Evolutionary conservation across 1,140 invertebrate genomes (phyloP), one percentile per base, ranked within the genome.

Genomic region (Prorops nasuta): DNA sequence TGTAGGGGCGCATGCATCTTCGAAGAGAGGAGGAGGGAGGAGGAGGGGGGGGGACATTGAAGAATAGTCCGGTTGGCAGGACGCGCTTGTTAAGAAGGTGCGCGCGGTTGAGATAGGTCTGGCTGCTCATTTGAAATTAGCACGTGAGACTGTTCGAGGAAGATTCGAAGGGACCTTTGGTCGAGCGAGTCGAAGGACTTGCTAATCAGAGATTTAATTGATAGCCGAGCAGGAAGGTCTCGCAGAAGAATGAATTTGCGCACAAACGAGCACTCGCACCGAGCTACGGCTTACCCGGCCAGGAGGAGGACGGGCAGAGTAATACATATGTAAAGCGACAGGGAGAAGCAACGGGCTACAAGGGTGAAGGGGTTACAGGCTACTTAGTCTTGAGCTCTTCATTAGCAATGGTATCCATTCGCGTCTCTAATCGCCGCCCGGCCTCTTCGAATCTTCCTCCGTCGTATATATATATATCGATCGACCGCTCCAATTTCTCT

Each of bases 181-280:
- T 31, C 45, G 49, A 51, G 42, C 49, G 40, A 38, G 52, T 60
- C 44, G 59, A 59, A 63, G 54, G 55, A 52, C 42, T 64, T 51
- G 61, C 68, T 73, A 71, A 71, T 71, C 68, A 68, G 60, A 69
- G 65, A 72, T 73, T 68, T 67, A 73, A 72, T 71, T 73, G 69
- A 73, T 73, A 66, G 51, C 54, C 52, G 42, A 66, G 61, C 66
- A 68, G 55, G 64, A 65, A 53, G 38, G 57, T 58, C 58, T 49
- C 56, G 63, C 51, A 60, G 35, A 45, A 50, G 20, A 3, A 35
- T 31, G 18, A 17, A 43, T 34, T 38, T 22, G 43, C 46, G 19
- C 14, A 28, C 22, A 52, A 39, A 49, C 39, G 17, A 36, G 37
- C 34, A 49, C 19, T 31, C 12, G 34, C 41, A 41, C 22, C n/a